Evolutionary conservation across 2,797 vertebrate genomes (phyloP).

Genomic region (Pygocentrus nattereri): DNA sequence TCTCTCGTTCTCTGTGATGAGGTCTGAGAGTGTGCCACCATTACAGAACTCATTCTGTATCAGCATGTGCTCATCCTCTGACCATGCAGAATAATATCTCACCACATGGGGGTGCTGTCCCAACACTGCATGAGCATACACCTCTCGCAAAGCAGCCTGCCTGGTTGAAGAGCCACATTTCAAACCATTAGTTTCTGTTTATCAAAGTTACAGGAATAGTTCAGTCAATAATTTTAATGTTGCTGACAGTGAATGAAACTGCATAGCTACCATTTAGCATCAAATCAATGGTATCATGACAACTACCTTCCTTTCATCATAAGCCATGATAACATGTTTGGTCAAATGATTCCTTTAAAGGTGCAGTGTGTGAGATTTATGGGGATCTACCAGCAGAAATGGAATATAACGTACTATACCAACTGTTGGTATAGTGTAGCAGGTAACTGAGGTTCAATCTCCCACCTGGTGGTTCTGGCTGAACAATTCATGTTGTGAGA

Average conservation of each 20-base stretch:
- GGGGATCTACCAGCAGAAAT: too few relatives aligned
- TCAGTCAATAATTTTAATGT: too few relatives aligned
- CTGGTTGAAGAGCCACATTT: constrained; percentile 67
- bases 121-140: constrained; percentile 94
- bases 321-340: background rate
- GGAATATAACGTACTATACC: too few relatives aligned
- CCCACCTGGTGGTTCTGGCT: too few relatives aligned
- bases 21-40: constrained; percentile 91
- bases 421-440: too few relatives aligned
- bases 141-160: constrained; percentile 92
- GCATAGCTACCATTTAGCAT: too few relatives aligned
- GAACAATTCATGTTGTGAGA: too few relatives aligned
- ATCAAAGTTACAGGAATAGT: background rate
- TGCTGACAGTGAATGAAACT: too few relatives aligned
- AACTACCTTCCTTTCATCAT: background rate
- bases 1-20: constrained; percentile 88
- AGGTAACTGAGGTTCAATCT: too few relatives aligned
- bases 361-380: too few relatives aligned
- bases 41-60: constrained; percentile 98
- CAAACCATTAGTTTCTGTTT: background rate
- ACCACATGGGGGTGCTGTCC: constrained; percentile 96
- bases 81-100: constrained; percentile 96
- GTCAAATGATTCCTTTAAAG: background rate
- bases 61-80: constrained; percentile 97
- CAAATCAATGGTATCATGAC: too few relatives aligned